Evolutionary conservation across 2,888 invertebrate species (phyloP).

Genomic region (Apodemia hepburni): DNA sequence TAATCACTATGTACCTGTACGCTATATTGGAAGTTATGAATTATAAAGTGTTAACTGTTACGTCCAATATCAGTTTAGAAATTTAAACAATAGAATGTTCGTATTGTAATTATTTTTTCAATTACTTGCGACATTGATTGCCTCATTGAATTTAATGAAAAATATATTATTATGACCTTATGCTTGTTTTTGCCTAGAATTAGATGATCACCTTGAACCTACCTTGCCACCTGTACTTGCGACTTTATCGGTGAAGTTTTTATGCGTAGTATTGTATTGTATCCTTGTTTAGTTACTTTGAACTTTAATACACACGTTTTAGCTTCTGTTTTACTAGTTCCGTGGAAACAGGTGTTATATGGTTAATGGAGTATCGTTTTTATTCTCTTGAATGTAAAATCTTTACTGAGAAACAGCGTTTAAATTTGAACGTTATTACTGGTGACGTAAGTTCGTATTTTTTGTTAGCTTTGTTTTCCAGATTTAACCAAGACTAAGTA

Average conservation of each 20-base stretch:
- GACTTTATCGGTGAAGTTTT: constrained; percentile 1
- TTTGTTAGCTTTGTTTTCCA: background rate
- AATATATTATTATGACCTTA: constrained; percentile 5
- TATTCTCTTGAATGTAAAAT: constrained; percentile 12
- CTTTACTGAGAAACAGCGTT: background rate
- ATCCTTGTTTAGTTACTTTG: background rate
- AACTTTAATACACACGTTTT: background rate
- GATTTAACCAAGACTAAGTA: constrained; percentile 6
- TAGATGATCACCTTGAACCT: constrained; percentile 19
- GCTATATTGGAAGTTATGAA: too few relatives aligned
- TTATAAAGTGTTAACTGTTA: background rate
- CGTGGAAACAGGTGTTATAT: constrained; percentile 2
- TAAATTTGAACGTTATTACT: background rate
- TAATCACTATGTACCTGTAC: too few relatives aligned
- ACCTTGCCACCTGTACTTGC: constrained; percentile 17
- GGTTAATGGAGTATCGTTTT: constrained; percentile 13
- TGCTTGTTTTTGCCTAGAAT: constrained; percentile 19
- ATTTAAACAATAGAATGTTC: background rate
- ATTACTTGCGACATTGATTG: constrained; percentile 7
- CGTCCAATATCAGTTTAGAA: background rate
- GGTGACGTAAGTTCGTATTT: background rate
- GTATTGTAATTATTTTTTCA: background rate
- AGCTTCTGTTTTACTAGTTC: background rate
- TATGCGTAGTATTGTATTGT: constrained; percentile 9
- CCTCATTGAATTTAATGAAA: background rate